A percentile compares a stretch with the other conserved stretches of the same genome.
Conservation (phyloP, 2,888 invertebrate species). For the Matsumyia berberina region DNA sequence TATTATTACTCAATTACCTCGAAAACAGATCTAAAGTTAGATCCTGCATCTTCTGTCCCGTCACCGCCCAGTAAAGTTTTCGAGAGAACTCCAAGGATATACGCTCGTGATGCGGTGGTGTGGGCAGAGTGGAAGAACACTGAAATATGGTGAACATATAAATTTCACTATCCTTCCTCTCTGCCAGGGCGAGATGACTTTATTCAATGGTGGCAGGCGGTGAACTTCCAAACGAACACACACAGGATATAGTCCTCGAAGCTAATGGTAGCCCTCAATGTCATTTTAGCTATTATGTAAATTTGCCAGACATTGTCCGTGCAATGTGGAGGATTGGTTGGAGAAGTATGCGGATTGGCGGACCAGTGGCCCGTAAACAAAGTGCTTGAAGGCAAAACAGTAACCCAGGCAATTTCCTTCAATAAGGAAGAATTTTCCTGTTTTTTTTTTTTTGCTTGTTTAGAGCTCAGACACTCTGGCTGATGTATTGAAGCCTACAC, state of each 20-base stretch:
- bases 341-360: slow-evolving; percentile 24
- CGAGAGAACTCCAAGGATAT: slow-evolving; percentile 33
- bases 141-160: slow-evolving; percentile 72
- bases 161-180: slow-evolving; percentile 64
- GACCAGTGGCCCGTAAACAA: slow-evolving; percentile 65
- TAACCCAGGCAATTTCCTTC: slow-evolving; percentile 62
- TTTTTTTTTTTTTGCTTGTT: slow-evolving; percentile 7
- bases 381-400: slow-evolving; percentile 37
- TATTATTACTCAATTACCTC: slow-evolving; percentile 77
- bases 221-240: slow-evolving; percentile 7
- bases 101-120: not conserved
- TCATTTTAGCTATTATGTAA: slow-evolving; percentile 73
- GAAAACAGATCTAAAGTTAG: slow-evolving; percentile 75
- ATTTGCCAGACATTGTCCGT: slow-evolving; percentile 71
- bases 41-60: slow-evolving; percentile 59
- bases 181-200: slow-evolving; percentile 2
- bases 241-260: slow-evolving; percentile 48
- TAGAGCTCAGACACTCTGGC: slow-evolving; percentile 28
- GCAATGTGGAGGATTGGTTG: slow-evolving; percentile 22
- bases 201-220: slow-evolving; percentile 5
- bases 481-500: slow-evolving; percentile 26
- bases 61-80: slow-evolving; percentile 53
- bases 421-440: slow-evolving; percentile 27
- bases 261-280: slow-evolving; percentile 68
- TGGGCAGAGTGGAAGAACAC: slow-evolving; percentile 1